These are phyloP conservation scores for Eucera pruinosa DNA, from an alignment of 2,888 invertebrate genomes.

Conservation along the genomic window DNA sequence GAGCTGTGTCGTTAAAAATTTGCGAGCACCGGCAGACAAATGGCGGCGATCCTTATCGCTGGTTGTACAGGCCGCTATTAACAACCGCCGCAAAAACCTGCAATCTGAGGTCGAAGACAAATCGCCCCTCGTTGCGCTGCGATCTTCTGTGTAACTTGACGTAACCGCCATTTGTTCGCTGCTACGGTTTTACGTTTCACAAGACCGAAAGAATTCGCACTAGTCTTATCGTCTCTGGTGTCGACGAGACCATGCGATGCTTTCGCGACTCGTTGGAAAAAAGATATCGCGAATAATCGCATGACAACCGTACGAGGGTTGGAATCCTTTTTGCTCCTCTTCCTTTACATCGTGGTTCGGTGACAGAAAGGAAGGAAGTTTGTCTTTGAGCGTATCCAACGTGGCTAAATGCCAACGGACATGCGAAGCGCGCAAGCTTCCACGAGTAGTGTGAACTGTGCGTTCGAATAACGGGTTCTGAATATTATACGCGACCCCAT, in stretches of 20 bases:
- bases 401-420: constrained; percentile 1
- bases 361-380: not conserved
- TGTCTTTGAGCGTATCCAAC: not conserved
- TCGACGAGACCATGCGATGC: constrained; percentile 25
- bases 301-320: constrained; percentile 2
- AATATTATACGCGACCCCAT: constrained; percentile 63
- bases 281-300: constrained; percentile 33
- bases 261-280: not conserved
- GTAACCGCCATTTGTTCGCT: constrained; percentile 65
- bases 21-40: constrained; percentile 70
- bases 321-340: not conserved
- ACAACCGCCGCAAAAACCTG: constrained; percentile 79
- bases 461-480: constrained; percentile 34
- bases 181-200: constrained; percentile 61
- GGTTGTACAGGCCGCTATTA: constrained; percentile 77
- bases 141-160: constrained; percentile 67
- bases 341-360: not conserved
- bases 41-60: constrained; percentile 76
- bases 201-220: constrained; percentile 49
- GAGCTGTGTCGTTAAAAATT: constrained; percentile 72
- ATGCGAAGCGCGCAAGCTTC: not conserved
- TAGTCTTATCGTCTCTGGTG: constrained; percentile 35
- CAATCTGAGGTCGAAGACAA: constrained; percentile 79
- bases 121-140: constrained; percentile 70
- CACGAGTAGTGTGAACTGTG: not conserved